Percentiles rank a stretch among this genome's conserved stretches.
Conservation (phyloP, 1,140 invertebrate genomes). For the Brachionus paranguensis region DNA sequence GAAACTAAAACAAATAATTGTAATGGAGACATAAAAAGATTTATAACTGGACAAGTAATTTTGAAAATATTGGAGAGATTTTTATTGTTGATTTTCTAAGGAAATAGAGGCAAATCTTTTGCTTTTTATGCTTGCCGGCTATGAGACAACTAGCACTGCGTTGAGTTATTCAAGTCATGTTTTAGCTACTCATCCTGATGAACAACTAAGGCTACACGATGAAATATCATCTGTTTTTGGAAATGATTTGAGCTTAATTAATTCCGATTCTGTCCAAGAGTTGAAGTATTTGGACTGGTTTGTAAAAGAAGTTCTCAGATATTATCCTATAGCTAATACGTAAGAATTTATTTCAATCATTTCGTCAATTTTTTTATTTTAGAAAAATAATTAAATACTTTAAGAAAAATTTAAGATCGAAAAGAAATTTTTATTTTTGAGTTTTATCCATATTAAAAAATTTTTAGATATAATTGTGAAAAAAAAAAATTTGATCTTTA, state of each 20-base stretch:
- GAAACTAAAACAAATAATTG: constrained; percentile 17
- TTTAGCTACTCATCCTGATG: constrained; percentile 55
- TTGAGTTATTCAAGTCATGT: constrained; percentile 50
- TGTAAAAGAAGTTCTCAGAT: constrained; percentile 48
- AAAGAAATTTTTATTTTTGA: not conserved
- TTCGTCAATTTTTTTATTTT: no score
- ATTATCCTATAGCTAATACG: constrained; percentile 48
- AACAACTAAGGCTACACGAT: constrained; percentile 55
- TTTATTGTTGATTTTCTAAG: constrained; percentile 37
- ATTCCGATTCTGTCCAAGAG: constrained; percentile 44
- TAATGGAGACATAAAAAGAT: not conserved
- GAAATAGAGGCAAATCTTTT: constrained; percentile 48
- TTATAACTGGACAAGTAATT: not conserved
- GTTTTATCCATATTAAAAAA: constrained; percentile 52
- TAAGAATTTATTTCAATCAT: not conserved
- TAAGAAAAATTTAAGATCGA: not conserved
- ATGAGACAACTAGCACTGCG: constrained; percentile 57
- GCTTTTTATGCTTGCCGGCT: constrained; percentile 51
- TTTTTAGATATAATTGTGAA: no score
- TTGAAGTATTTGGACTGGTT: constrained; percentile 50
- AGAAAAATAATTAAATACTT: no score
- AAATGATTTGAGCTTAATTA: not conserved
- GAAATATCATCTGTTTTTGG: constrained; percentile 46
- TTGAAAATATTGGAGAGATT: not conserved
- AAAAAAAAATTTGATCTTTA: no score